Base-by-base conservation (phyloP, 2,888 invertebrate species). In the Morpho achilles region DNA sequence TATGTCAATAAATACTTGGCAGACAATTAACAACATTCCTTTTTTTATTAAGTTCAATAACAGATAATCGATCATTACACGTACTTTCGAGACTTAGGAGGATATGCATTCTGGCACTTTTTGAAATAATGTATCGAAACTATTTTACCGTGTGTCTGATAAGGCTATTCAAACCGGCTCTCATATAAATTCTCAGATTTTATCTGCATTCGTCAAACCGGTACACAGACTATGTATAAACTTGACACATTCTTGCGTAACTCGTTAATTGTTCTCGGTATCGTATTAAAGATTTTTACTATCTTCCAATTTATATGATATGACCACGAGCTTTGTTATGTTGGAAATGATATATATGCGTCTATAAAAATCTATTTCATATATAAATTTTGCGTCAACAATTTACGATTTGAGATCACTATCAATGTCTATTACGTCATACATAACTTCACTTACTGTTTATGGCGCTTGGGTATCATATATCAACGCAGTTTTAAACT, bases 241-340 rank as follows among this genome's bases (percentile, higher is more conserved):
- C 59, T 63, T 65, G 63, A 66, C 66, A 67, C 62, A 64, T 60
- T 60, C 59, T 67, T 65, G 60, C 64, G 58, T 66, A 64, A 66
- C 62, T 53, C 44, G 56, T 59, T 62, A 57, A 62, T 62, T 59
- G 56, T 62, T 62, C 53, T 56, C 9, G n/a, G 47, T 23, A 23
- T 47, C 10, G 9, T 47, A 47, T 47, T 53, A 53, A n/a, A 47
- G 41, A 32, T 5, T 5, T 8, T 41, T 47, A 22, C 44, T 9
- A 40, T 22, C 16, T 40, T 46, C 22, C 47, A 53, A 53, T 53
- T n/a, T 53, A 8, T 53, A 41, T 47, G 41, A 53, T 42, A 47
- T 42, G 53, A 47, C 47, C 53, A 47, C 47, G 47, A 47, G 9
- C 53, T 41, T 47, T 10, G 52, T 8, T 44, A 44, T 50, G 50